Percentiles rank a stretch among this genome's conserved stretches.
Evolutionary conservation across 1,140 invertebrate genomes (phyloP).

Genomic region (Bombus breviceps): DNA sequence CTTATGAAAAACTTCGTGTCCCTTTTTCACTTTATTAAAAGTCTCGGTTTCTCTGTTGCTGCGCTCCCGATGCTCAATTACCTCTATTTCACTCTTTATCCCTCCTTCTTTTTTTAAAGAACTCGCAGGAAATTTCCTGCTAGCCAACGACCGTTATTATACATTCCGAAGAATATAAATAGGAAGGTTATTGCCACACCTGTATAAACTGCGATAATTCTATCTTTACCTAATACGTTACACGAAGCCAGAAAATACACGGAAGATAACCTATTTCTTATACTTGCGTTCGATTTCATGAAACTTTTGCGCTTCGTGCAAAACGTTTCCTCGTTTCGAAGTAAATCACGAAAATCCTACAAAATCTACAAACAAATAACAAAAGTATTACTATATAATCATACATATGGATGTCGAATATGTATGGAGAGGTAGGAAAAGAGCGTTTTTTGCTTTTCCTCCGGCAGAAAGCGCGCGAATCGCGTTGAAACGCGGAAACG

Average conservation of each 20-base stretch:
- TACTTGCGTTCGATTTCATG: background rate
- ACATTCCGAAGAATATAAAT: background rate
- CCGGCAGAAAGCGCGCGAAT: background rate
- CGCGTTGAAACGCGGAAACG: background rate
- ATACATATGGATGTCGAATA: too few species aligned
- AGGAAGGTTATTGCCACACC: background rate
- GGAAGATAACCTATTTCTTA: too few species aligned
- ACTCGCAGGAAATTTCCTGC: background rate
- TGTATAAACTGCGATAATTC: background rate
- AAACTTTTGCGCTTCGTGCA: background rate
- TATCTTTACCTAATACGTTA: background rate
- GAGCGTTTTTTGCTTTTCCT: background rate
- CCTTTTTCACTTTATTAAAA: slow-evolving; percentile 27
- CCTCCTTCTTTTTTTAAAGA: background rate
- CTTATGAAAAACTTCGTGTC: background rate
- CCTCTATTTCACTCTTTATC: background rate
- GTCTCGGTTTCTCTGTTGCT: background rate
- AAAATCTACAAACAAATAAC: background rate
- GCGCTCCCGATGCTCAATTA: too few species aligned
- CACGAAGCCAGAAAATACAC: background rate
- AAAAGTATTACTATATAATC: background rate
- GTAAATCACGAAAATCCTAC: background rate
- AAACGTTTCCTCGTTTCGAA: background rate
- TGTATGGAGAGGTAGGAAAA: too few species aligned
- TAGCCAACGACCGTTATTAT: background rate